These are phyloP conservation scores for Spodoptera exigua DNA, from an alignment of 2,888 invertebrate species.

Conservation along the genomic window DNA sequence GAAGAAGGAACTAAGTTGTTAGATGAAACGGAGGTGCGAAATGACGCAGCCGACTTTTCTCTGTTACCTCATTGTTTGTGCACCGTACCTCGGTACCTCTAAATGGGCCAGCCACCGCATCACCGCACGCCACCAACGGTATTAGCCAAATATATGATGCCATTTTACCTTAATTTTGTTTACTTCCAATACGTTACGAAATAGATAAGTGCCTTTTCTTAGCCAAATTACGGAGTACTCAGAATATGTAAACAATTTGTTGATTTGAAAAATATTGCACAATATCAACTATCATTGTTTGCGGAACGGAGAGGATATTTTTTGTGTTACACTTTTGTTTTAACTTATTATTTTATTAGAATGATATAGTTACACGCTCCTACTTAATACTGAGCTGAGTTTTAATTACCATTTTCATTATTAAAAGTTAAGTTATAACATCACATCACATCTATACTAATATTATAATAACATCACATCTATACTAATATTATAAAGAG, in stretches of 20 bases:
- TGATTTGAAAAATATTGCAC: constrained; percentile 17
- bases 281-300: constrained; percentile 4
- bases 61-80: constrained; percentile 55
- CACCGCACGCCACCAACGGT: not conserved
- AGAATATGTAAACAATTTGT: constrained; percentile 5
- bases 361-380: too few species aligned
- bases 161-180: constrained; percentile 22
- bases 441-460: too few species aligned
- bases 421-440: too few species aligned
- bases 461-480: too few species aligned
- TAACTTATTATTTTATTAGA: too few species aligned
- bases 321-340: constrained; percentile 1
- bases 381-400: too few species aligned
- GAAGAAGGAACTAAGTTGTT: constrained; percentile 44
- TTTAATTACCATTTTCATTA: too few species aligned
- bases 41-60: constrained; percentile 35
- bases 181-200: constrained; percentile 18
- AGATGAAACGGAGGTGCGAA: constrained; percentile 46
- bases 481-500: too few species aligned
- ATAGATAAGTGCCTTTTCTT: constrained; percentile 14
- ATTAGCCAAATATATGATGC: constrained; percentile 25
- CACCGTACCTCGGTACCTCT: constrained; percentile 34
- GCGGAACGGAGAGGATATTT: not conserved
- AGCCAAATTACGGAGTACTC: constrained; percentile 15
- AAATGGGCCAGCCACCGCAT: constrained; percentile 17